Percentiles rank a stretch among this genome's conserved stretches.
phyloP scores from a whole-genome alignment of 2,888 invertebrate species.

The Agrochola lychnidis region DNA sequence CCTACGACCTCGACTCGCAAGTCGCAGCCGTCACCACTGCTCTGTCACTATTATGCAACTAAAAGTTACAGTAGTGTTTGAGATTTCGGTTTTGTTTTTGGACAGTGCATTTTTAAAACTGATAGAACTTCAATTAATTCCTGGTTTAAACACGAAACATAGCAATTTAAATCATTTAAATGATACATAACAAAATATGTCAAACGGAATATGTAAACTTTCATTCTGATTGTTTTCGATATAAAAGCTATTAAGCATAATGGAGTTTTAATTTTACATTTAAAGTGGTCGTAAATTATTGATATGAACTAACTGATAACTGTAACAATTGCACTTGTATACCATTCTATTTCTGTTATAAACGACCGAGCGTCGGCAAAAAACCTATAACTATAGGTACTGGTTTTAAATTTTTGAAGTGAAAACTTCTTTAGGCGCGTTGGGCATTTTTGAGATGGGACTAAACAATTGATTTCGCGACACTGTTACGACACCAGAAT shows the following conservation, averaged over 20 bases:
- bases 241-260: constrained; percentile 50
- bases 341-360: neutral
- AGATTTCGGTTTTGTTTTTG: no score
- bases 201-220: neutral
- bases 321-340: constrained; percentile 17
- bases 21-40: no score
- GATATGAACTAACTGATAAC: constrained; percentile 45
- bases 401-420: no score
- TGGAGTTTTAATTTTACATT: constrained; percentile 55
- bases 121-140: neutral
- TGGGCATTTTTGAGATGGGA: no score
- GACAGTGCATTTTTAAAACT: neutral
- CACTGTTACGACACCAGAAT: no score
- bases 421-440: no score
- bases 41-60: no score
- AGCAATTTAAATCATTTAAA: neutral
- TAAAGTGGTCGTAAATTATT: constrained; percentile 44
- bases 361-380: neutral
- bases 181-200: neutral
- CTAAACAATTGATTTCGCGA: no score
- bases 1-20: no score
- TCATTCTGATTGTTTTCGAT: constrained; percentile 42
- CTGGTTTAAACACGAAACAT: neutral
- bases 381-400: neutral
- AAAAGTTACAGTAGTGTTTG: no score